Base-by-base conservation (phyloP, 2,113 vertebrate species). In the Pollachius pollachius region DNA sequence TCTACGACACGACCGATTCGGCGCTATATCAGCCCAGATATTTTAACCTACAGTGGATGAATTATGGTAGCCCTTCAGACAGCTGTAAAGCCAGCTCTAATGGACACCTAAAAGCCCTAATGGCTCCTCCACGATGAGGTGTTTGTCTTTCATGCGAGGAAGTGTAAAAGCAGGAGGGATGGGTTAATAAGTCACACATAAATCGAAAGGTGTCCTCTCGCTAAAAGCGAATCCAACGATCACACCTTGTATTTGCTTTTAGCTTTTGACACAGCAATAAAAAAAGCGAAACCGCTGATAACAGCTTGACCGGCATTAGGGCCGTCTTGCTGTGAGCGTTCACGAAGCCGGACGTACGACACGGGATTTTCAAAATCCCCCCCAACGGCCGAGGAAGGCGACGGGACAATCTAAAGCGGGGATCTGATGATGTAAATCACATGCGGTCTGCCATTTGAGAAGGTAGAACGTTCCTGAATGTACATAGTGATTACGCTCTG, bases 141-240 rank as follows among this genome's bases (percentile, higher is more conserved):
- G 84, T 81, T 81, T 73, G 80, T 81, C 12, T 80, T 71, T 80
- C 72, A 81, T 74, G 72, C 61, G 52, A 72, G 68, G 74, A 81
- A 80, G 74, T 72, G 74, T 72, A 67, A 64, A 67, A 79, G 81
- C 72, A 62, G 67, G 78, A 70, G 72, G 70, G 41, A 34, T 65
- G 77, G 81, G 84, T 89, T 88, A 85, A 87, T 85, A 80, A 81
- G 72, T 78, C 79, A 75, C 78, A 82, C 84, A 85, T 89, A 87
- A 88, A 89, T 90, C 78, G 75, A 13, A 79, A 67, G 77, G 25
- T 5, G 65, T 74, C 81, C 79, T 87, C 87, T 85, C 76, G 86
- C 83, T 79, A 2, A 62, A 48, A 48, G 41, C 41, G 12, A 48
- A 48, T 13, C 41, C 41, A 13, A 13, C 41, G 12, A 9, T 13